Evolutionary conservation across 2,797 vertebrate species (phyloP), one percentile per base, ranked within the genome.

Genomic region (Falco rusticolus): DNA sequence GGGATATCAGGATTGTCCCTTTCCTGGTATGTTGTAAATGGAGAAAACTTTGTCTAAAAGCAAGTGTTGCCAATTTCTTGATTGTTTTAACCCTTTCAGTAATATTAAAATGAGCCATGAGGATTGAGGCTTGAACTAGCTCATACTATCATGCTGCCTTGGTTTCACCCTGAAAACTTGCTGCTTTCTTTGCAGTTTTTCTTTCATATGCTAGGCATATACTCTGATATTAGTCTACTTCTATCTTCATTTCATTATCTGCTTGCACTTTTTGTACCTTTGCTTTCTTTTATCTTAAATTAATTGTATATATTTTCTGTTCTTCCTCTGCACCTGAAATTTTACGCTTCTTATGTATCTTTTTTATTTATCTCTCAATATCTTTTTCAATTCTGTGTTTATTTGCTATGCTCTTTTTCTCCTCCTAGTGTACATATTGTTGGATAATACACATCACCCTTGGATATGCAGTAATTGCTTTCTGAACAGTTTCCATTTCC

Each of bases 401-500:
- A 96, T 89, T 92, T 94, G 51, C 87, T 74, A 43, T 68, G 71
- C 37, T 96, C 56, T 92, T 95, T 96, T 94, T 96, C 95, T 95
- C 39, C 85, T 95, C 54, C 47, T 31, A 21, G 74, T 82, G 91
- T 94, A 94, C 92, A 86, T 94, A 71, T 76, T 96, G 93, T 84
- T 96, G 91, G 92, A 95, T 96, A 94, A 89, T 91, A 89, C 7
- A 3, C 82, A 89, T 96, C 95, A 96, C 92, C 81, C 95, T 87
- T 94, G 93, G 97, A 96, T 90, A 94, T 90, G 51, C 8, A 91
- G 89, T 97, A 97, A 97, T 97, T 98, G 96, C 97, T 97, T 98
- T 97, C 96, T 91, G 93, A 97, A 96, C 71, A 91, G 91, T 96
- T 96, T 94, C 90, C 86, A 87, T 97, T 97, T 97, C 85, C 86